Conservation (phyloP, 2,113 vertebrate genomes). For the Cavia porcellus region DNA sequence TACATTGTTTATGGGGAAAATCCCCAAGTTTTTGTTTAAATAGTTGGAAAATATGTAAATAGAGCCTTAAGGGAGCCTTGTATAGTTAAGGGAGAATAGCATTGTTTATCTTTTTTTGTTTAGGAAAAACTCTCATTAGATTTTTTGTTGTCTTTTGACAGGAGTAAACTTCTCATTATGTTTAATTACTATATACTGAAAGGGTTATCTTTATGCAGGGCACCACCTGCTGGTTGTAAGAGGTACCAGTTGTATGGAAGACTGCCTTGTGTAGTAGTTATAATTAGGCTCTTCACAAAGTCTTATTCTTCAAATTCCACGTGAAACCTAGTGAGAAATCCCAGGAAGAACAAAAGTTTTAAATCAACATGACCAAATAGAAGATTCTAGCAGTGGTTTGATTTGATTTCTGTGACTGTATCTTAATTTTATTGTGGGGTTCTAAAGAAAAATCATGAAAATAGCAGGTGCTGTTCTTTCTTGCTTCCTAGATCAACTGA, state of each 20-base stretch:
- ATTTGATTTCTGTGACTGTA: slow-evolving; percentile 46
- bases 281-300: not conserved
- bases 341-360: not conserved
- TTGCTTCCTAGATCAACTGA: slow-evolving; percentile 46
- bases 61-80: not conserved
- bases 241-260: slow-evolving; percentile 34
- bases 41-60: slow-evolving; percentile 40
- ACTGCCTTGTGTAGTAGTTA: not conserved
- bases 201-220: slow-evolving; percentile 72
- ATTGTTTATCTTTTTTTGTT: not conserved
- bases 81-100: not conserved
- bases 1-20: slow-evolving; percentile 15
- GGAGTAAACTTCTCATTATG: slow-evolving; percentile 14
- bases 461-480: not conserved
- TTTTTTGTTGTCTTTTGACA: slow-evolving; percentile 38
- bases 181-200: not conserved
- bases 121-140: not conserved
- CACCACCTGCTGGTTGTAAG: slow-evolving; percentile 77
- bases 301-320: not conserved
- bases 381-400: not conserved
- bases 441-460: slow-evolving; percentile 54
- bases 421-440: slow-evolving; percentile 8
- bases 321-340: slow-evolving; percentile 21
- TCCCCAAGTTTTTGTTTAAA: not conserved
- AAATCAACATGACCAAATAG: not conserved